These are phyloP conservation scores for Protonibea diacanthus DNA, from an alignment of 2,797 vertebrate genomes.

Conservation along the genomic window DNA sequence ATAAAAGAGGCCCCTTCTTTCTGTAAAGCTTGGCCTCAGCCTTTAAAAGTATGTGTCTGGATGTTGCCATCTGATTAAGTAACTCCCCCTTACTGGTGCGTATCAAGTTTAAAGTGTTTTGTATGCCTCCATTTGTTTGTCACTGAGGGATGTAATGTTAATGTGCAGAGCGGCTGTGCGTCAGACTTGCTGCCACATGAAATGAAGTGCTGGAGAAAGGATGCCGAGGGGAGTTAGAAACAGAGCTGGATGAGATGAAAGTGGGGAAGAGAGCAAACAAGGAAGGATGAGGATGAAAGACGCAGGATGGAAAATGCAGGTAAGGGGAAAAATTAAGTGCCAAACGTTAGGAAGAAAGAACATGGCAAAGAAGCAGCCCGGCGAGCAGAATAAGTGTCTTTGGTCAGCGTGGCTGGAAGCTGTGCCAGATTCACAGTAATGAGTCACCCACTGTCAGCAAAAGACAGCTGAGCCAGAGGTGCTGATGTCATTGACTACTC, in stretches of 20 bases:
- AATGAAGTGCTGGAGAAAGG: conserved; percentile 36
- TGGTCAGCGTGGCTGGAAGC: conserved; percentile 43
- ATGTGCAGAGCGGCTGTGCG: conserved; percentile 60
- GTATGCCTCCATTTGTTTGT: conserved; percentile 54
- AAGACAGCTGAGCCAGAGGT: conserved; percentile 40
- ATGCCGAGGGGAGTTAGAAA: conserved; percentile 15
- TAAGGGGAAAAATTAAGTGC: conserved; percentile 18
- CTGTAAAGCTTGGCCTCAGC: conserved; percentile 7
- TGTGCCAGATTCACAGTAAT: conserved; percentile 57
- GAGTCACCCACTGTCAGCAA: conserved; percentile 37
- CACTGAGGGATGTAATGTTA: conserved; percentile 28
- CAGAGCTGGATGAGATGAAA: conserved; percentile 10
- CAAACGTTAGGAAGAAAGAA: conserved; percentile 33
- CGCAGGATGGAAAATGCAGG: conserved; percentile 49
- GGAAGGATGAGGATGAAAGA: conserved; percentile 14
- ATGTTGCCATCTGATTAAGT: conserved; percentile 35
- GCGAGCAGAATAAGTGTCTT: conserved; percentile 17
- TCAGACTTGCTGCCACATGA: conserved; percentile 34
- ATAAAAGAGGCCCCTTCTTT: conserved; percentile 46
- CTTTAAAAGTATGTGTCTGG: conserved; percentile 24
- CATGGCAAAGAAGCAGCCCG: conserved; percentile 14
- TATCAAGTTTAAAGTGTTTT: conserved; percentile 56
- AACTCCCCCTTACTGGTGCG: conserved; percentile 8
- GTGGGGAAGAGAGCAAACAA: conserved; percentile 2
- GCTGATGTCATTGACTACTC: conserved; percentile 55